Percentiles rank a stretch among this genome's conserved stretches.
Conservation (phyloP, 2,113 vertebrate species). For the Balaenoptera acutorostrata region DNA sequence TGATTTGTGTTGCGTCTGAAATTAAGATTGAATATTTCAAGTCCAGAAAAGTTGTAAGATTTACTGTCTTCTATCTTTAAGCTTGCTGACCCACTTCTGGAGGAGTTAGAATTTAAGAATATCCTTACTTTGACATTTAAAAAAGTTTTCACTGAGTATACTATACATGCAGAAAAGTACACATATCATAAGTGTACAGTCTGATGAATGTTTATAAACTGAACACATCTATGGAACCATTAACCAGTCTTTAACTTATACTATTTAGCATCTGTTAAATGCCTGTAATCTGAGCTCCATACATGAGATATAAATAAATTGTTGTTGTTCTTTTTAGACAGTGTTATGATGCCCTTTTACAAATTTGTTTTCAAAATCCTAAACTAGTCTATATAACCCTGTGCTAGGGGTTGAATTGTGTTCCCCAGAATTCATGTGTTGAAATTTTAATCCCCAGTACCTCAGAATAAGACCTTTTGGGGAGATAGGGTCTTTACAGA, state of each 20-base stretch:
- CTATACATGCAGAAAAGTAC: not conserved
- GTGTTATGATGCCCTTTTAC: not conserved
- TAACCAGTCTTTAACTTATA: not conserved
- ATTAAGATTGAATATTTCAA: constrained; percentile 12
- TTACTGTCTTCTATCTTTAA: not conserved
- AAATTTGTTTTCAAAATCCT: not conserved
- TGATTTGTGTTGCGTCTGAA: not conserved
- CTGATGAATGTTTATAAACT: not conserved
- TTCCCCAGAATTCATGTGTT: not conserved
- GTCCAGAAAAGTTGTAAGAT: not conserved
- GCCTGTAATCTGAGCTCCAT: not conserved
- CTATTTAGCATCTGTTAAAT: constrained; percentile 23
- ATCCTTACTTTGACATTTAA: not conserved
- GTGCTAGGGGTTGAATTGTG: not conserved
- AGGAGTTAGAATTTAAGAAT: constrained; percentile 5
- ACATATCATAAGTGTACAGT: not conserved
- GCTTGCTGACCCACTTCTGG: not conserved
- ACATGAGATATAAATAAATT: not conserved
- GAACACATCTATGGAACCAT: not conserved
- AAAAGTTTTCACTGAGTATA: not conserved
- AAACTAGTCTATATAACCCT: not conserved
- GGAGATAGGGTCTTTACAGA: not conserved
- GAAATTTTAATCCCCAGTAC: not conserved
- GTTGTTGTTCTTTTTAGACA: constrained; percentile 3
- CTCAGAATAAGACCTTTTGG: not conserved